Conservation (phyloP, 2,888 invertebrate genomes). For the Pristionchus maxplancki region DNA sequence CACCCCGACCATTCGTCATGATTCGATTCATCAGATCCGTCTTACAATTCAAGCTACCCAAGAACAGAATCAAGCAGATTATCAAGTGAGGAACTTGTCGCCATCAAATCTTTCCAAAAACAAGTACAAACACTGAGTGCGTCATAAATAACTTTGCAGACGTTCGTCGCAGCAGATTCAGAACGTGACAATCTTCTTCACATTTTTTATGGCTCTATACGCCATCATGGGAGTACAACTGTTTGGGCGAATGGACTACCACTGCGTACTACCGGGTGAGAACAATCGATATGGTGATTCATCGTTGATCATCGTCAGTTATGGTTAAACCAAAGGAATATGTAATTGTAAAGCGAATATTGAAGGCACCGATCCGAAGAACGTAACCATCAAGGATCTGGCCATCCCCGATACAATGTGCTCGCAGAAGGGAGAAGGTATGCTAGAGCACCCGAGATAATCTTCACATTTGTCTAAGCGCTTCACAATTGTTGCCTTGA, state of each 20-base stretch:
- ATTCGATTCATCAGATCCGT: slow-evolving; percentile 96
- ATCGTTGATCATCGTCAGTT: neutral
- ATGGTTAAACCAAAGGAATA: neutral
- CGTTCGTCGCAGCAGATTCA: slow-evolving; percentile 99
- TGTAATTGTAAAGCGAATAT: neutral
- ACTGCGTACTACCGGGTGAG: slow-evolving; percentile 89
- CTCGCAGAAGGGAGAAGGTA: slow-evolving; percentile 89
- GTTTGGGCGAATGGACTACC: slow-evolving; percentile 95
- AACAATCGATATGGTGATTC: neutral
- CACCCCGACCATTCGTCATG: slow-evolving; percentile 97
- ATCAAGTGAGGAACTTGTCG: slow-evolving; percentile 90
- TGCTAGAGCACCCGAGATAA: too few relatives aligned
- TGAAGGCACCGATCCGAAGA: slow-evolving; percentile 80
- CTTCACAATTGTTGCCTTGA: too few relatives aligned
- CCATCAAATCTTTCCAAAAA: neutral
- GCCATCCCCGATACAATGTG: slow-evolving; percentile 99
- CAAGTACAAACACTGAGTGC: neutral
- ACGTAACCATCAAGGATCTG: slow-evolving; percentile 92
- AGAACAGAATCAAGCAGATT: slow-evolving; percentile 97
- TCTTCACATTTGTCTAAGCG: too few relatives aligned
- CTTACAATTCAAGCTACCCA: slow-evolving; percentile 98
- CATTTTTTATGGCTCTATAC: slow-evolving; percentile 99
- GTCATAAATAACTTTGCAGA: slow-evolving; percentile 82
- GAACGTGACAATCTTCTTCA: slow-evolving; percentile 98
- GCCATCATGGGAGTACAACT: slow-evolving; percentile 98